phyloP scores from a whole-genome alignment of 2,113 vertebrate genomes.

The Dicaeum eximium region DNA sequence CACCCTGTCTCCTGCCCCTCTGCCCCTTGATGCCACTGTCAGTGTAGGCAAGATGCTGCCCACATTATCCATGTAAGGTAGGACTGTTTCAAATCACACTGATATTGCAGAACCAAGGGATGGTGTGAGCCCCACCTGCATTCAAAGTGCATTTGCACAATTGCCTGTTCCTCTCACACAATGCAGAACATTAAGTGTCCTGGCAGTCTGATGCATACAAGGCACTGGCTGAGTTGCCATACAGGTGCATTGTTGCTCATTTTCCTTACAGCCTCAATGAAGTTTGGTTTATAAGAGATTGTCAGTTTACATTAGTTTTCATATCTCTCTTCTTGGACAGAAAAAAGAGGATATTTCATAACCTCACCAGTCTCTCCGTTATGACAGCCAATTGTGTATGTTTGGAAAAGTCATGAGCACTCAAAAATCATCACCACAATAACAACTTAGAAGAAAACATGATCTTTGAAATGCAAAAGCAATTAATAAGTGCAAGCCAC shows the following conservation, averaged over 20 bases:
- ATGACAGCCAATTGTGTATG: background rate
- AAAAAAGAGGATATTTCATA: background rate
- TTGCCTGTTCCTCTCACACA: background rate
- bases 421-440: background rate
- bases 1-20: background rate
- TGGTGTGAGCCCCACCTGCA: background rate
- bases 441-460: background rate
- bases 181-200: background rate
- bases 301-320: background rate
- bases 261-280: background rate
- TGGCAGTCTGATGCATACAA: background rate
- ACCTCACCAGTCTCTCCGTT: background rate
- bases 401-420: background rate
- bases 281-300: background rate
- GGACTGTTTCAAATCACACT: background rate
- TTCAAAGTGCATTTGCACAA: background rate
- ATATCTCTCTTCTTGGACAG: background rate
- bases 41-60: background rate
- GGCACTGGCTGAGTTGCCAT: background rate
- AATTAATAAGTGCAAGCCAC: background rate
- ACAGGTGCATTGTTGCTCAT: background rate
- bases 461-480: background rate
- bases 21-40: background rate
- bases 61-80: background rate
- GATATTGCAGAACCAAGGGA: background rate